A percentile compares a stretch with the other conserved stretches of the same genome.
These are phyloP conservation scores for Archilochus colubris DNA, from an alignment of 2,113 vertebrate genomes.

Conservation along the genomic window DNA sequence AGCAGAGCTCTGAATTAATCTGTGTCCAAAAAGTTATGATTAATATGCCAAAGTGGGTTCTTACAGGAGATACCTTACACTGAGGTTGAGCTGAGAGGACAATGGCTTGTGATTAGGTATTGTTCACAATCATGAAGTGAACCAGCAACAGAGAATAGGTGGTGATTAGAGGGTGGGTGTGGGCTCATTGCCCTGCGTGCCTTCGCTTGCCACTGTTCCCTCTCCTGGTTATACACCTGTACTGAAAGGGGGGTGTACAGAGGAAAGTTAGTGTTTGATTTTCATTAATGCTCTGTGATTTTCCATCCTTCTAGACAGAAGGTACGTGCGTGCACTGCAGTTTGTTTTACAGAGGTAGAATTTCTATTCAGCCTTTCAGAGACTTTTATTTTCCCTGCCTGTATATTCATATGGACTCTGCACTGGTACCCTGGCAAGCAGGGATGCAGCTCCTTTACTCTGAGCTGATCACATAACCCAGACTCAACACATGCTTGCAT, in stretches of 20 bases:
- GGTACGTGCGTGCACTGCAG: neutral
- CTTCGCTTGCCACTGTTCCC: neutral
- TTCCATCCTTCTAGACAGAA: neutral
- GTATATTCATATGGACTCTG: neutral
- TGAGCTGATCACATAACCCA: neutral
- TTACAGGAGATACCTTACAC: neutral
- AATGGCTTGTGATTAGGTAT: constrained; percentile 54
- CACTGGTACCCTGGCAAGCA: neutral
- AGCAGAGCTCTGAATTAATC: neutral
- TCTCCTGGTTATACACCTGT: neutral
- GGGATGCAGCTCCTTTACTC: neutral
- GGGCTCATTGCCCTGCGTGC: constrained; percentile 7
- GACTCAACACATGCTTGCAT: neutral
- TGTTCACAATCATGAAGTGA: constrained; percentile 28
- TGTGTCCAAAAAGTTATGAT: constrained; percentile 6
- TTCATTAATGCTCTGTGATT: neutral
- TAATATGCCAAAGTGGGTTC: neutral
- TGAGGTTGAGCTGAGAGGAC: neutral
- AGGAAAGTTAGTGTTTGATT: neutral
- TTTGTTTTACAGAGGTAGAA: neutral
- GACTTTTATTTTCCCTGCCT: neutral
- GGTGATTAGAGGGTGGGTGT: constrained; percentile 21
- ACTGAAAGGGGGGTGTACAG: neutral
- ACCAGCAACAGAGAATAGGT: constrained; percentile 10
- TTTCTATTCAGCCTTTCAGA: neutral